Evolutionary conservation across 1,140 invertebrate species (phyloP).

Genomic region (Drosophila repleta): DNA sequence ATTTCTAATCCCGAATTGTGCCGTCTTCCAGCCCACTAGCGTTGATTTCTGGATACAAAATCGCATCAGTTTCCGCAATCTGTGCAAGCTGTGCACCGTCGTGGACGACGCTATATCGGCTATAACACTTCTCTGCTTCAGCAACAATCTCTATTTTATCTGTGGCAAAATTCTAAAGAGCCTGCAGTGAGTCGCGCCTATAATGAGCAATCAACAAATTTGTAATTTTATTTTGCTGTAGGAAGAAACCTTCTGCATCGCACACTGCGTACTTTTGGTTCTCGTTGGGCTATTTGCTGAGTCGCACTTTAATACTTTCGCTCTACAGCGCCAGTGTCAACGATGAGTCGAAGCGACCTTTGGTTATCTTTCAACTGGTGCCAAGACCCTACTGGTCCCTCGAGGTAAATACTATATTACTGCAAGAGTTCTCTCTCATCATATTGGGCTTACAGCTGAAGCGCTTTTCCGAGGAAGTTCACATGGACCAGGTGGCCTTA

Average conservation of each 20-base stretch:
- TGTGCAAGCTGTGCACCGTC: constrained; percentile 86
- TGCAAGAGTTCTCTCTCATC: neutral
- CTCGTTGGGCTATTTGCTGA: constrained; percentile 86
- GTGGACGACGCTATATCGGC: constrained; percentile 86
- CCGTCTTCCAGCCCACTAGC: constrained; percentile 63
- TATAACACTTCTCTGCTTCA: constrained; percentile 88
- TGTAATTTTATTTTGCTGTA: constrained; percentile 19
- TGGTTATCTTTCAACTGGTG: constrained; percentile 86
- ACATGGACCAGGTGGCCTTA: constrained; percentile 86
- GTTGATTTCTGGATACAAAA: constrained; percentile 85
- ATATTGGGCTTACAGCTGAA: constrained; percentile 84
- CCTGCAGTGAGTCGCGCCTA: constrained; percentile 85
- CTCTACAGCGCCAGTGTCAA: constrained; percentile 86
- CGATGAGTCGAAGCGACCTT: constrained; percentile 86
- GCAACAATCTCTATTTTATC: constrained; percentile 89
- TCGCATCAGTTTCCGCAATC: constrained; percentile 86
- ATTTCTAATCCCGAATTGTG: neutral
- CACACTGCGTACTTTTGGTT: constrained; percentile 86
- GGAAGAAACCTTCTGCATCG: constrained; percentile 67
- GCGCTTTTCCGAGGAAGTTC: constrained; percentile 86
- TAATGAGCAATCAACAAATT: neutral
- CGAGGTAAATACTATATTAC: constrained; percentile 84
- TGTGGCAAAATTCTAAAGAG: constrained; percentile 89
- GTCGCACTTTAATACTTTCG: constrained; percentile 86
- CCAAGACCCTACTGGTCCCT: constrained; percentile 85